Percentiles rank a stretch among this genome's conserved stretches.
These are phyloP conservation scores for Pangasius krempfi DNA, from an alignment of 2,797 vertebrate genomes.

Conservation along the genomic window DNA sequence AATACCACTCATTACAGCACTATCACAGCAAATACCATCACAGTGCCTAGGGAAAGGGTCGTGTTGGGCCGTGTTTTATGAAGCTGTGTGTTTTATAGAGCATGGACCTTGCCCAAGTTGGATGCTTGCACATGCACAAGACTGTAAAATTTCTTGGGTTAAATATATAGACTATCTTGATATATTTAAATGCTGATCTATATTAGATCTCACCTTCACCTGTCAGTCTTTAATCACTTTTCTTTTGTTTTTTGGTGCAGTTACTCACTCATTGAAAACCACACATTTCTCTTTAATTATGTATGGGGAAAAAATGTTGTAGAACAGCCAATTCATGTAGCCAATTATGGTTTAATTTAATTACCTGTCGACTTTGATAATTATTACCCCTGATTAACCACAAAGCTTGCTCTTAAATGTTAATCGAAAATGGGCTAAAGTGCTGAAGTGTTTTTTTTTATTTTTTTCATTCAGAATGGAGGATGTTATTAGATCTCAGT, in stretches of 20 bases:
- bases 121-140: not conserved
- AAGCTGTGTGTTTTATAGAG: slow-evolving; percentile 14
- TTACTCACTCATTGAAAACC: slow-evolving; percentile 69
- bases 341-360: slow-evolving; percentile 85
- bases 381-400: slow-evolving; percentile 83
- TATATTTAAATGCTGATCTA: slow-evolving; percentile 18
- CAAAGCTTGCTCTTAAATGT: slow-evolving; percentile 72
- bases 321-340: slow-evolving; percentile 79
- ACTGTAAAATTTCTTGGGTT: not conserved
- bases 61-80: not conserved
- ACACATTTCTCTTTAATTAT: slow-evolving; percentile 82
- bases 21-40: not conserved
- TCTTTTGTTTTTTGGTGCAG: slow-evolving; percentile 64
- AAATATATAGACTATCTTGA: slow-evolving; percentile 21
- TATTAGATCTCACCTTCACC: slow-evolving; percentile 17
- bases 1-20: not conserved
- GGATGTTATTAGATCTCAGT: slow-evolving; percentile 62
- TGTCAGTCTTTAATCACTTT: slow-evolving; percentile 24
- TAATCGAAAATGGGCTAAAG: slow-evolving; percentile 67
- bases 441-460: slow-evolving; percentile 62
- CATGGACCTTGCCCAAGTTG: slow-evolving; percentile 2
- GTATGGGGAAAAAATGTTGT: slow-evolving; percentile 73
- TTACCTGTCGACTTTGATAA: slow-evolving; percentile 85
- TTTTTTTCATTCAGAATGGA: slow-evolving; percentile 67
- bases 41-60: not conserved